These are phyloP conservation scores for Neodiprion virginianus DNA, from an alignment of 1,140 invertebrate genomes.

Conservation along the genomic window DNA sequence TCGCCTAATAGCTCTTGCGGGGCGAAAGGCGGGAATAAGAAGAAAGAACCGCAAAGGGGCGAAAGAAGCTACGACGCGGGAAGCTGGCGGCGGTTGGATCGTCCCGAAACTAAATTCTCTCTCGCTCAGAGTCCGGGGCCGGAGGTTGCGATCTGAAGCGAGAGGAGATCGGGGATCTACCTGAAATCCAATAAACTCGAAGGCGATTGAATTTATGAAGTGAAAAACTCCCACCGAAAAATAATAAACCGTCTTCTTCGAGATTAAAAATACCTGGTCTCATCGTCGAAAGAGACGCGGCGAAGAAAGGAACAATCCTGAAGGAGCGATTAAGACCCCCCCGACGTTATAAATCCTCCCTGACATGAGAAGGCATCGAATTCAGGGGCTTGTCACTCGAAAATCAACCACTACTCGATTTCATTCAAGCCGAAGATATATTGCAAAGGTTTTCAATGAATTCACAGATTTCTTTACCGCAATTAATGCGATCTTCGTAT, in stretches of 20 bases:
- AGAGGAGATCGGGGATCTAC: constrained; percentile 29
- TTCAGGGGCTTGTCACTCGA: too few species aligned
- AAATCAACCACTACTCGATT: too few species aligned
- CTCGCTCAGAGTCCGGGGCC: neutral
- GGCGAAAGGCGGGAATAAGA: neutral
- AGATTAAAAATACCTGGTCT: neutral
- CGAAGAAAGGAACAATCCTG: too few species aligned
- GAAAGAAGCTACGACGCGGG: constrained; percentile 19
- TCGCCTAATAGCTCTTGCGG: constrained; percentile 46
- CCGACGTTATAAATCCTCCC: too few species aligned
- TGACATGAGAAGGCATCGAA: too few species aligned
- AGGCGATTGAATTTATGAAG: constrained; percentile 60
- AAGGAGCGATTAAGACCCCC: too few species aligned
- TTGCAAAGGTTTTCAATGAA: too few species aligned
- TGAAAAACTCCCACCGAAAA: constrained; percentile 42
- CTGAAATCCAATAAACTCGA: constrained; percentile 55
- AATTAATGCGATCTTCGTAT: too few species aligned
- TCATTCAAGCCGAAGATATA: too few species aligned
- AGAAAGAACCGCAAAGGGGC: constrained; percentile 13
- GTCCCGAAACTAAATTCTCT: neutral
- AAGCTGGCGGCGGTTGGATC: neutral
- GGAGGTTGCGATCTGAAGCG: constrained; percentile 1
- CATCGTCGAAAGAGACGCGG: too few species aligned
- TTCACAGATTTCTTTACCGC: too few species aligned
- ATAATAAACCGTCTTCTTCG: neutral